Percentiles rank a stretch among this genome's conserved stretches.
Evolutionary conservation across 2,797 vertebrate species (phyloP).

Genomic region (Scleropages formosus): DNA sequence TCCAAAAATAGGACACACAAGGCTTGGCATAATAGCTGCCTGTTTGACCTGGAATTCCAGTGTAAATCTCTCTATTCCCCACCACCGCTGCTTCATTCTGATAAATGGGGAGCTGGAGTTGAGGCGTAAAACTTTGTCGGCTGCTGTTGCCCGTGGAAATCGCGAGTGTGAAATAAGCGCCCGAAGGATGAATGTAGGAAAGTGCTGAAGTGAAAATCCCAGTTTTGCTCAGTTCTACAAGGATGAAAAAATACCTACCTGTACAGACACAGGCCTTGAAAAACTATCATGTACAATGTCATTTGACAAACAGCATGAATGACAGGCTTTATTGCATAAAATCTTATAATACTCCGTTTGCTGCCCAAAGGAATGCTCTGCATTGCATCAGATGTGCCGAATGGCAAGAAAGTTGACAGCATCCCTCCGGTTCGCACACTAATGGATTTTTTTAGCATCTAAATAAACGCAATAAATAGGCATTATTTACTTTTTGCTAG

Average conservation of each 20-base stretch:
- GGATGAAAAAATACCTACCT: background rate
- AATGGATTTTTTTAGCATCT: background rate
- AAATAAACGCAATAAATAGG: slow-evolving; percentile 57
- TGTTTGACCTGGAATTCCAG: slow-evolving; percentile 67
- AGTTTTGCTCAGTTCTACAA: slow-evolving; percentile 40
- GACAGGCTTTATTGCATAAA: background rate
- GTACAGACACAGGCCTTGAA: background rate
- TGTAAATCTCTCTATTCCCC: slow-evolving; percentile 41
- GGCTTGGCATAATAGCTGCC: slow-evolving; percentile 56
- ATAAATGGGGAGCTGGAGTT: slow-evolving; percentile 57
- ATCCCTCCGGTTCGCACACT: background rate
- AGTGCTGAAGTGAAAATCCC: slow-evolving; percentile 65
- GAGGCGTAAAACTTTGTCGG: slow-evolving; percentile 69
- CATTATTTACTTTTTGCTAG: slow-evolving; percentile 57
- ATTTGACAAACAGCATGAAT: background rate
- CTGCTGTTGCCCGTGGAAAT: slow-evolving; percentile 66
- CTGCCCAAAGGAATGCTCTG: too few species aligned
- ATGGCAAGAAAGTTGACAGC: too few species aligned
- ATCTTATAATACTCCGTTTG: too few species aligned
- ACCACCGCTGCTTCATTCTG: slow-evolving; percentile 53
- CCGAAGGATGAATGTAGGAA: slow-evolving; percentile 49
- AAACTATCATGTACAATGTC: background rate
- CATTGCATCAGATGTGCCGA: too few species aligned
- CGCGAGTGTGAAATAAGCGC: slow-evolving; percentile 48
- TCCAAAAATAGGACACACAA: slow-evolving; percentile 56